These are phyloP conservation scores for Bungarus multicinctus DNA, from an alignment of 2,113 vertebrate species.

Conservation along the genomic window DNA sequence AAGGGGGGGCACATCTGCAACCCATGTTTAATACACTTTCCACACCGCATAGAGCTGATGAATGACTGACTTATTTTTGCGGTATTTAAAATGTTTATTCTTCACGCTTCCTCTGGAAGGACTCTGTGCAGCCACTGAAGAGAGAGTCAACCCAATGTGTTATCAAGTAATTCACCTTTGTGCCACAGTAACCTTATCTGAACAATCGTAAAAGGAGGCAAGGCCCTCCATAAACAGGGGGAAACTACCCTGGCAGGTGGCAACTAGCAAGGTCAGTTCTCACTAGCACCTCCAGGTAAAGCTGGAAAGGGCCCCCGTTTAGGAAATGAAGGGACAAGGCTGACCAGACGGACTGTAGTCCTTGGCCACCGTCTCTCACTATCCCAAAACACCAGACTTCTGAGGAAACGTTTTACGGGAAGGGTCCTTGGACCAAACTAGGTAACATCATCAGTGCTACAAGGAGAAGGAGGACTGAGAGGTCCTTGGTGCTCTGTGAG, in stretches of 20 bases:
- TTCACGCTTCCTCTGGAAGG: neutral
- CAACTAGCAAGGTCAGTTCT: neutral
- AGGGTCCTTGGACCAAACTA: too few species aligned
- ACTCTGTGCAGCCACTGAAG: neutral
- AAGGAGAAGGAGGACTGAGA: too few species aligned
- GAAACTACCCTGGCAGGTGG: neutral
- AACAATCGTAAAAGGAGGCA: neutral
- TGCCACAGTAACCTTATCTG: neutral
- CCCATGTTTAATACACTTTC: neutral
- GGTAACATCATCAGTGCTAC: too few species aligned
- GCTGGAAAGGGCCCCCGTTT: constrained; percentile 7
- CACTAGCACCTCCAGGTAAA: neutral
- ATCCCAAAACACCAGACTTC: neutral
- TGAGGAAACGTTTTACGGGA: neutral
- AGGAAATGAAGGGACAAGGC: constrained; percentile 3
- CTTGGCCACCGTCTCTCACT: neutral
- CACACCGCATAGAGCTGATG: neutral
- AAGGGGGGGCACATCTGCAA: neutral
- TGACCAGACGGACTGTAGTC: constrained; percentile 43
- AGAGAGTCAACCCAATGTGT: neutral
- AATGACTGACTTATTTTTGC: neutral
- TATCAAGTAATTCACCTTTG: neutral
- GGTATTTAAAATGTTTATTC: neutral
- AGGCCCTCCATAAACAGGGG: neutral
- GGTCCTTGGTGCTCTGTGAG: neutral